A percentile compares a stretch with the other conserved stretches of the same genome.
phyloP scores from a whole-genome alignment of 2,113 vertebrate species.

The Rhinopomastus cyanomelas region DNA sequence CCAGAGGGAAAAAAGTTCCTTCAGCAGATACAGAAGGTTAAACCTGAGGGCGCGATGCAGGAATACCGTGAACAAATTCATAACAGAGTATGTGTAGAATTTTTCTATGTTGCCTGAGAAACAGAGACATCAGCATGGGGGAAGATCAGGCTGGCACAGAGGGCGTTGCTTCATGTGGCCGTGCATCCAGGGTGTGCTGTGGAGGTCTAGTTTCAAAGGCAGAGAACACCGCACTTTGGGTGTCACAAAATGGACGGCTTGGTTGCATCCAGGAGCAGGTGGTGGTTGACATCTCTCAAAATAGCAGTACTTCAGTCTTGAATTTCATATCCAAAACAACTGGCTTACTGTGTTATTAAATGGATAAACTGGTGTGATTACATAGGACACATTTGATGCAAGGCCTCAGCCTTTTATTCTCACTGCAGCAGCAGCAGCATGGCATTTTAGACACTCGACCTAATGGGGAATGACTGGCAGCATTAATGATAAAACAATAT shows the following conservation, averaged over 20 bases:
- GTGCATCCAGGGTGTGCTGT: fast-evolving
- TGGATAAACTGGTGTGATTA: background rate
- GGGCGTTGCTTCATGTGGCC: fast-evolving
- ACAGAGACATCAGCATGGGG: fast-evolving
- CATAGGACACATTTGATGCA: fast-evolving
- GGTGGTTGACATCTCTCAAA: background rate
- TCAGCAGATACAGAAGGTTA: too few relatives aligned
- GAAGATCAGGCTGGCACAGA: background rate
- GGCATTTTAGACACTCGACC: background rate
- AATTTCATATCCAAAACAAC: background rate
- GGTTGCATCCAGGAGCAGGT: background rate
- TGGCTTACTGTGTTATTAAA: background rate
- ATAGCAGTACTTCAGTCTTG: background rate
- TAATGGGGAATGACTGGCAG: background rate
- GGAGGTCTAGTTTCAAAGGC: background rate
- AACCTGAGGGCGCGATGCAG: too few relatives aligned
- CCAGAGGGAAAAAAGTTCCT: too few relatives aligned
- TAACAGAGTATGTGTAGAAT: fast-evolving
- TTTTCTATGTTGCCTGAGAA: background rate
- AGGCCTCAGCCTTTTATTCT: background rate
- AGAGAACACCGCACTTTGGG: fast-evolving
- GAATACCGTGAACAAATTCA: too few relatives aligned
- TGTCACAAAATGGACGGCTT: fast-evolving
- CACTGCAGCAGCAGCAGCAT: fast-evolving
- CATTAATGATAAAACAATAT: background rate